A percentile compares a stretch with the other conserved stretches of the same genome.
Conservation (phyloP, 2,113 vertebrate species). For the Zeus faber region DNA sequence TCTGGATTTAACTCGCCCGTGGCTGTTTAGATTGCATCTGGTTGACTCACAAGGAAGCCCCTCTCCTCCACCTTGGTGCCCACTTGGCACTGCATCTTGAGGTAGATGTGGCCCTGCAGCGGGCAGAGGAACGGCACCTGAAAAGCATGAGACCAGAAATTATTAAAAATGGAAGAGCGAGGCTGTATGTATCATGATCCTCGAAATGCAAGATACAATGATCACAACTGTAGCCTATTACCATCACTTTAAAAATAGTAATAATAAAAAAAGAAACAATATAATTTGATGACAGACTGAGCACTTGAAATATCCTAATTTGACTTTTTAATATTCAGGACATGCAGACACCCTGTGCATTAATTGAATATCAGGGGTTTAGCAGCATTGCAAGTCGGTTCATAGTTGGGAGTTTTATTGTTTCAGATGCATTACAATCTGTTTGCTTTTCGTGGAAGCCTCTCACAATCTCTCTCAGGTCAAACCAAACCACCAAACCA, state of each 20-base stretch:
- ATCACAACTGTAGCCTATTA: too few species aligned
- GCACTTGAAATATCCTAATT: too few species aligned
- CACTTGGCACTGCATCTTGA: constrained; percentile 92
- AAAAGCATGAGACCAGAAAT: not conserved
- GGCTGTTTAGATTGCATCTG: not conserved
- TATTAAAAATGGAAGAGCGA: too few species aligned
- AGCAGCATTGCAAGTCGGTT: constrained; percentile 1
- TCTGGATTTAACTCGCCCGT: not conserved
- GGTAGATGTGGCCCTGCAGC: constrained; percentile 89
- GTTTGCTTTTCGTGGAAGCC: too few species aligned
- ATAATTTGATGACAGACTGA: too few species aligned
- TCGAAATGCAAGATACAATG: too few species aligned
- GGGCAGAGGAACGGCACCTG: constrained; percentile 92
- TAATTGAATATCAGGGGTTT: not conserved
- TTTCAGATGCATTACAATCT: not conserved
- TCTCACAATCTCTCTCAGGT: too few species aligned
- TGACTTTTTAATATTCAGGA: not conserved
- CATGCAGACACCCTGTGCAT: not conserved
- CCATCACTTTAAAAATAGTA: too few species aligned
- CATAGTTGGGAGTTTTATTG: not conserved
- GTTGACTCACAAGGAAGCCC: constrained; percentile 88
- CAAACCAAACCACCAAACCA: not conserved
- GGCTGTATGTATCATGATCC: too few species aligned
- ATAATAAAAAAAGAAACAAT: too few species aligned
- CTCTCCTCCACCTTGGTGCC: constrained; percentile 86